These are phyloP conservation scores for Drosophila subsilvestris DNA, from an alignment of 2,888 invertebrate species.

Conservation along the genomic window DNA sequence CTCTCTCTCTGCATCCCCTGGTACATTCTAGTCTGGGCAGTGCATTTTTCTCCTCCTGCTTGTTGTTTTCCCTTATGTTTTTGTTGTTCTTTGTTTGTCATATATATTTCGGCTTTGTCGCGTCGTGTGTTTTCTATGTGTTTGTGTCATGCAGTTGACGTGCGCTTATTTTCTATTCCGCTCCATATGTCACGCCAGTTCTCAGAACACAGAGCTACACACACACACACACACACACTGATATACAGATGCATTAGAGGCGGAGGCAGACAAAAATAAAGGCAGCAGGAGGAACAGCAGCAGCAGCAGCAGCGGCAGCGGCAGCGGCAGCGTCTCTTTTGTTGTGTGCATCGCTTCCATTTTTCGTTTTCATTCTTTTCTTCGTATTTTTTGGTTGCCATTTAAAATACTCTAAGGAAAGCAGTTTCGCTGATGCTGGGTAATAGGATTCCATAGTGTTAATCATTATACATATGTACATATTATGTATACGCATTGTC, in stretches of 20 bases:
- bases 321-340: slow-evolving; percentile 37
- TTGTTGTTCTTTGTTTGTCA: slow-evolving; percentile 4
- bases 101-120: slow-evolving; percentile 61
- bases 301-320: too few relatives aligned
- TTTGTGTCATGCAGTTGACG: slow-evolving; percentile 77
- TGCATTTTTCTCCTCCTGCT: slow-evolving; percentile 27
- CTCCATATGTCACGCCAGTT: slow-evolving; percentile 74
- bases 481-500: too few relatives aligned
- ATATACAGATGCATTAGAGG: background rate
- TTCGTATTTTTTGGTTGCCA: slow-evolving; percentile 25
- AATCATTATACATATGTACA: too few relatives aligned
- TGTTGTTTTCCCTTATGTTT: slow-evolving; percentile 5
- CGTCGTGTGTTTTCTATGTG: slow-evolving; percentile 65
- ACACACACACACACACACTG: slow-evolving; percentile 4
- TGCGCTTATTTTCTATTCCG: slow-evolving; percentile 79
- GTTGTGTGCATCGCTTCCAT: slow-evolving; percentile 52
- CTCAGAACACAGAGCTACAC: slow-evolving; percentile 24
- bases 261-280: background rate
- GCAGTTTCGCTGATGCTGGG: background rate
- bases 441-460: too few relatives aligned
- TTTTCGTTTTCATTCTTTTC: slow-evolving; percentile 48
- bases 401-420: background rate
- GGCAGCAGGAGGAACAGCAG: slow-evolving; percentile 8
- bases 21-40: slow-evolving; percentile 4
- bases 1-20: slow-evolving; percentile 18